phyloP scores from a whole-genome alignment of 1,140 invertebrate genomes.

The Caerostris extrusa region DNA sequence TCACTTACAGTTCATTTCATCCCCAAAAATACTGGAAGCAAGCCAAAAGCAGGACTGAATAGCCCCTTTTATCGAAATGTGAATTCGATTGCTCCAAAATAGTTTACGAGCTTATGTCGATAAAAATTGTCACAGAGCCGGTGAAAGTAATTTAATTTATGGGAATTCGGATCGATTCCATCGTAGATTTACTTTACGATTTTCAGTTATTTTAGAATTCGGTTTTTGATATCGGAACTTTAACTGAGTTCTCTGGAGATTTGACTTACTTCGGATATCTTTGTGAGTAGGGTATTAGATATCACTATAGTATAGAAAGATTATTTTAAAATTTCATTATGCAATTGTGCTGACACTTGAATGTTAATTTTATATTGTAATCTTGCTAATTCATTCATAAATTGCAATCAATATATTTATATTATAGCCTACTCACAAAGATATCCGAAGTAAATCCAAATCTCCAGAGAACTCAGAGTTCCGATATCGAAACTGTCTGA shows the following conservation, averaged over 20 bases:
- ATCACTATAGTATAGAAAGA: too few relatives aligned
- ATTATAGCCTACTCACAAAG: too few relatives aligned
- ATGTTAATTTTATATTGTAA: too few relatives aligned
- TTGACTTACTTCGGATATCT: too few relatives aligned
- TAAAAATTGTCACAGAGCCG: background rate
- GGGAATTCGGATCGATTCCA: background rate
- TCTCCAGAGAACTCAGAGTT: too few relatives aligned
- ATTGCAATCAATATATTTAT: too few relatives aligned
- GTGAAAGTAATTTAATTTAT: conserved; percentile 15
- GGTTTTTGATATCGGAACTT: background rate
- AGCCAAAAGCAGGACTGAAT: background rate
- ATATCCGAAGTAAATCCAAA: too few relatives aligned
- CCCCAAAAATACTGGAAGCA: conserved; percentile 4
- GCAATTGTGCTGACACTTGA: too few relatives aligned
- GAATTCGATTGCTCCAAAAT: conserved; percentile 19
- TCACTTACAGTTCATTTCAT: conserved; percentile 26
- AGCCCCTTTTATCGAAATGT: conserved; percentile 21
- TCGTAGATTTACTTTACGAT: background rate
- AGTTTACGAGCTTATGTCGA: conserved; percentile 22
- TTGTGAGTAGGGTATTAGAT: too few relatives aligned
- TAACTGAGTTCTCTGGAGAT: background rate
- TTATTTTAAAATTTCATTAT: too few relatives aligned
- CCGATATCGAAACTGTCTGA: too few relatives aligned
- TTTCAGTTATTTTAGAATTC: background rate
- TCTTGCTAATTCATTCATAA: too few relatives aligned